Conservation (phyloP, 2,888 invertebrate genomes). For the Chromoteleia sp. region DNA sequence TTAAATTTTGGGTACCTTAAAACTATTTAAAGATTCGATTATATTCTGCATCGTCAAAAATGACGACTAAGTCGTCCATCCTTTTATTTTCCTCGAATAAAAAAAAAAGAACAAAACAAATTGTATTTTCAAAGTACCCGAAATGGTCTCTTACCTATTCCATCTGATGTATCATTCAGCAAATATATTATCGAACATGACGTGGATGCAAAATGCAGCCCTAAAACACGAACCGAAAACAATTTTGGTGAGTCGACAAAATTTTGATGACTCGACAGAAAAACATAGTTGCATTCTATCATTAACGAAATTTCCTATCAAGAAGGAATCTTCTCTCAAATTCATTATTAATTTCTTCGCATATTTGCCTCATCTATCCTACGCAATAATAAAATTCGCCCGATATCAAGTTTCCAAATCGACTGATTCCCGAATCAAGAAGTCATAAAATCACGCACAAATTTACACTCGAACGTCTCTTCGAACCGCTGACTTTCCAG, state of each 20-base stretch:
- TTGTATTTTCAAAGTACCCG: constrained; percentile 25
- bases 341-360: constrained; percentile 26
- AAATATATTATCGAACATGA: constrained; percentile 67
- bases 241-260: constrained; percentile 64
- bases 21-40: constrained; percentile 14
- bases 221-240: constrained; percentile 57
- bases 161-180: constrained; percentile 54
- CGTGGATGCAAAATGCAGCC: constrained; percentile 58
- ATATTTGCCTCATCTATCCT: too few relatives aligned
- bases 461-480: too few relatives aligned
- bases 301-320: constrained; percentile 51
- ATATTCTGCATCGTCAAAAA: neutral
- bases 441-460: too few relatives aligned
- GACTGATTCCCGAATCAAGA: too few relatives aligned
- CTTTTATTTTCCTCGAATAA: constrained; percentile 4
- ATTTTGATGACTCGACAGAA: constrained; percentile 46
- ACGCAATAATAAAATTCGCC: neutral
- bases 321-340: neutral
- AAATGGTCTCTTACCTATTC: constrained; percentile 24
- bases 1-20: constrained; percentile 5
- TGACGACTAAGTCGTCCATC: neutral
- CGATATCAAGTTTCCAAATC: too few relatives aligned
- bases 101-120: constrained; percentile 1
- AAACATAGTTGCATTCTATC: constrained; percentile 50
- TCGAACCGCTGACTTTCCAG: neutral